Base-by-base conservation (phyloP, 2,113 vertebrate species). In the Carassius carassius region DNA sequence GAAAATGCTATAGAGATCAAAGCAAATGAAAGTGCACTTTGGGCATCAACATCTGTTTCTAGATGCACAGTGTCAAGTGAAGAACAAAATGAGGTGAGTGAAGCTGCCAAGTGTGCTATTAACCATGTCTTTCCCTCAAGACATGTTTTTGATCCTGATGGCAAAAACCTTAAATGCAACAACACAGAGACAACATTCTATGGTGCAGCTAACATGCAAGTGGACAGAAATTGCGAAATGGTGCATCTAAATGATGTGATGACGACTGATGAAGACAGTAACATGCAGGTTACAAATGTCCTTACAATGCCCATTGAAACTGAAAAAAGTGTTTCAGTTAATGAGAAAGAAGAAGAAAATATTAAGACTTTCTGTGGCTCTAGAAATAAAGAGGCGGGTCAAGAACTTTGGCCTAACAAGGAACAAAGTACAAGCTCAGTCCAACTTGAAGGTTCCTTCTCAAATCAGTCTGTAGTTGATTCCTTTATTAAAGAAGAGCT, bases 41-140 rank as follows among this genome's bases (percentile, higher is more conserved):
- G 44, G 44, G 41, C 25, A 69, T 77, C 62, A 41, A 78, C 92
- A 89, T 9, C 29, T 83, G 41, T 91, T 76, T 85, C 78, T 16
- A 84, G n/a, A 60, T 7, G 49, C 13, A 35, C 73, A 17, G 69
- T 62, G 56, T 78, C 78, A 47, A 78, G 58, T 21, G 37, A 51
- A 72, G 72, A 84, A 54, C 58, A 77, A 67, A 81, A 82, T 67
- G 54, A 85, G 5, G 82, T 84, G 6, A 73, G 56, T 87, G 67
- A 81, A 82, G 32, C 72, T 32, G 49, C 25, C 35, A 72, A 58
- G n/a, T 78, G 63, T 16, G 5, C 17, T 49, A 32, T 7, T 60
- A 17, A 19, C 25, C 32, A 60, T 44, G 54, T 37, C 23, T 47
- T 32, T 0, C 8, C 23, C 37, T 78, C 49, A 44, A 51, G 49